Evolutionary conservation across 2,113 vertebrate genomes (phyloP), one percentile per base, ranked within the genome.

Genomic region (Ranitomeya variabilis): DNA sequence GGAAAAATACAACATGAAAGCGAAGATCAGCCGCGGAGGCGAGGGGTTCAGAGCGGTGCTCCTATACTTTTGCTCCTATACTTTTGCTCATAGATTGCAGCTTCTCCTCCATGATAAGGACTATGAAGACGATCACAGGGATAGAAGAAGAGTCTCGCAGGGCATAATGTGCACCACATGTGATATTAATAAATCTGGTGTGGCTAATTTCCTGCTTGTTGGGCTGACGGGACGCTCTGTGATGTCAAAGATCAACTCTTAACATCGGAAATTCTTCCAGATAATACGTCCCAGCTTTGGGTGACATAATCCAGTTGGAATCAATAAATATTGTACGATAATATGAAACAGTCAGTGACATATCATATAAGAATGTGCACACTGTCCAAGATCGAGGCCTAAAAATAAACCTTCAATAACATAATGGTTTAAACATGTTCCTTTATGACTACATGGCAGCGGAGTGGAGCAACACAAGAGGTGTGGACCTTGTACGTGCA

Each of bases 241-340:
- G 76, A 89, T 78, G 87, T 89, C 87, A 89, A 84, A 89, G 81
- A 84, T 89, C 87, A 89, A 89, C 87, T 84, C 73, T 74, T 89
- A 84, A 84, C 87, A 89, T 89, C 73, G 54, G 87, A 89, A 89
- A 89, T 84, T 84, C 87, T 89, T 89, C 81, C 18, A 64, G 80
- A 89, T 89, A 89, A 89, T 84, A 89, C 60, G 51, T 31, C 45
- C 80, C 81, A 84, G 81, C 73, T 84, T 89, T 79, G 11, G 71
- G 81, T 89, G 87, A 89, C 87, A 89, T 89, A 89, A 89, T 89
- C 52, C 81, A 83, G 71, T 84, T 89, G 87, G 87, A 89, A 89
- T 84, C 87, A 79, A 89, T 89, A 84, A 84, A 84, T 84, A 78
- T 84, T 84, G 87, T 54, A 89, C 45, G 37, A 37, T 89, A 89